Evolutionary conservation across 2,888 invertebrate genomes (phyloP), one percentile per base, ranked within the genome.

Genomic region (Apotomis capreana): DNA sequence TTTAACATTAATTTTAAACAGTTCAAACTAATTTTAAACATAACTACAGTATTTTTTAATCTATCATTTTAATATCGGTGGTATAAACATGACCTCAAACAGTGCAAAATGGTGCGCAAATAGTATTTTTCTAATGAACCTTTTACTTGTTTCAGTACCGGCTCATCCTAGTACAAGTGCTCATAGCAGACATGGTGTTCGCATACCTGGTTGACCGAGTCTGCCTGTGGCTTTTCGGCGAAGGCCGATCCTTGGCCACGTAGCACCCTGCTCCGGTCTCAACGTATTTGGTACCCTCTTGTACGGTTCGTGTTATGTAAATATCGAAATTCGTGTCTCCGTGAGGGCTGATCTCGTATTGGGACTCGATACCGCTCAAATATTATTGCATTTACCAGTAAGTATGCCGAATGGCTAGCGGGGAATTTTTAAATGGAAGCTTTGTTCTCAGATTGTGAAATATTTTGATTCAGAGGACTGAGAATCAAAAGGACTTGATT

Each of bases 161-260:
- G 78, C 94, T 95, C 78, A 96, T 96, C 76, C 92, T 99, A 83
- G 95, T 99, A 65, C 94, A 95, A 88, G 96, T 98, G 13, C 94
- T 99, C 78, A 93, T 97, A 78, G 96, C 96, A 0, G 99, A 99
- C 88, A 96, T 99, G 87, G 88, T 96, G 76, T 95, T 97, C 83
- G 97, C 99, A 4, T 99, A 96, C 84, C 82, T 96, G 26, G 96
- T 97, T 75, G 99, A 99, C 89, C 95, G 98, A 81, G 82, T 95
- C 52, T 98, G 98, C 89, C 94, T 97, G 82, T 96, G 96, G 94
- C 91, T 98, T 62, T 97, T 97, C 86, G 97, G 98, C 37, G 97
- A 97, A 89, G 97, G 97, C 58, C 94, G 94, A 84, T 88, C 92
- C 73, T 87, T 86, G 65, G 77, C 77, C 12, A 78, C 80, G 77